Base-by-base conservation (phyloP, 2,113 vertebrate genomes). In the Centropristis striata region DNA sequence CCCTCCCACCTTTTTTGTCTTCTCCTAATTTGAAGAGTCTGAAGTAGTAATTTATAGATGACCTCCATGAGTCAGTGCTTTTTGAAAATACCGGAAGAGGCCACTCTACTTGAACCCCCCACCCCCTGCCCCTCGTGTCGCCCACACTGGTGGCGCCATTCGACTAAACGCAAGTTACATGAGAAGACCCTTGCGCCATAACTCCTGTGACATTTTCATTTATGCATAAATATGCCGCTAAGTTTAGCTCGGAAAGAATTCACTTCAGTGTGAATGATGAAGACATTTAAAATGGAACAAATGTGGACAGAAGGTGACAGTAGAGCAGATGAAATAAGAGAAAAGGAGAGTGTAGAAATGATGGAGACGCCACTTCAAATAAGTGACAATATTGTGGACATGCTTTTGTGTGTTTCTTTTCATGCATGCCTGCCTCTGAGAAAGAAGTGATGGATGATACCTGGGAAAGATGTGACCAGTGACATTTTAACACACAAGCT, bases 21-120 rank as follows among this genome's bases (percentile, higher is more conserved):
- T 27, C 49, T 65, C 60, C 68, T 59, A 66, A 75, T 82, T 42
- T 65, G 72, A 70, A 21, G 49, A 25, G 70, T 71, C 72, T 81
- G 64, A 84, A 80, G 68, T 41, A 46, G 60, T 71, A 32, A 88
- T 85, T 86, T 83, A 68, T 68, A 75, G 71, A 72, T 65, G 69
- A 80, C 79, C 81, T 55, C 57, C 13, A 13, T 83, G 80, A 83
- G 58, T 92, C 82, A 87, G 65, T 74, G 75, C 53, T 80, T 86
- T 63, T 83, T 71, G 77, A 85, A 89, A 83, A 85, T 28, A 75
- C 61, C 21, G 21, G 61, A 72, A 78, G 63, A 78, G 87, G 71
- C 42, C 68, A 54, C 58, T 83, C 65, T 67, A 86, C 85, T 86
- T 70, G 75, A 86, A 65, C 63, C 78, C 49, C 15, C 41, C 21